Evolutionary conservation across 2,888 invertebrate species (phyloP).

Genomic region (Aphidoletes aphidimyza): DNA sequence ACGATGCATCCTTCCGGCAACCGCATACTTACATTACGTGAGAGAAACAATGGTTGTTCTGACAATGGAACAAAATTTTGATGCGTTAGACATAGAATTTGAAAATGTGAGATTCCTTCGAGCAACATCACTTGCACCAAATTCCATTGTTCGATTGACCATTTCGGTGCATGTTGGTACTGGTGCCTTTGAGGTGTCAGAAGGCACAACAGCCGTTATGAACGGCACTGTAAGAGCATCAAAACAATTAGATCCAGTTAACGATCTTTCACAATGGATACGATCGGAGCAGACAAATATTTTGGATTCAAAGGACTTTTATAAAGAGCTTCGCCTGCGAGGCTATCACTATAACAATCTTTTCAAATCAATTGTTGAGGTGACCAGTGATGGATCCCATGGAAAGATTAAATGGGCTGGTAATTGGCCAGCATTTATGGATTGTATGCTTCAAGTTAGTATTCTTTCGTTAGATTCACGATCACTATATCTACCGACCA

Average conservation of each 20-base stretch:
- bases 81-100: constrained; percentile 82
- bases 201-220: constrained; percentile 76
- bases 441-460: constrained; percentile 87
- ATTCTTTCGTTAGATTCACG: constrained; percentile 77
- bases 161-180: constrained; percentile 72
- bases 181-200: constrained; percentile 74
- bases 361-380: constrained; percentile 62
- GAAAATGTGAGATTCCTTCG: constrained; percentile 85
- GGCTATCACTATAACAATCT: constrained; percentile 73
- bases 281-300: constrained; percentile 59
- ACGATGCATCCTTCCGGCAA: constrained; percentile 84
- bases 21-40: constrained; percentile 82
- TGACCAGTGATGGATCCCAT: constrained; percentile 63
- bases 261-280: constrained; percentile 58
- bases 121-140: constrained; percentile 81
- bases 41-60: constrained; percentile 83
- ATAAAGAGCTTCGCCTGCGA: constrained; percentile 76
- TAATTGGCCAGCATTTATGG: constrained; percentile 90
- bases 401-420: constrained; percentile 74
- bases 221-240: constrained; percentile 75
- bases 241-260: constrained; percentile 63
- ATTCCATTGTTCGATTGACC: constrained; percentile 69
- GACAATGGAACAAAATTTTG: constrained; percentile 70
- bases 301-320: constrained; percentile 74
- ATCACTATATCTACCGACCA: constrained; percentile 79